These are phyloP conservation scores for Philaethria dido DNA, from an alignment of 2,888 invertebrate genomes.

Conservation along the genomic window DNA sequence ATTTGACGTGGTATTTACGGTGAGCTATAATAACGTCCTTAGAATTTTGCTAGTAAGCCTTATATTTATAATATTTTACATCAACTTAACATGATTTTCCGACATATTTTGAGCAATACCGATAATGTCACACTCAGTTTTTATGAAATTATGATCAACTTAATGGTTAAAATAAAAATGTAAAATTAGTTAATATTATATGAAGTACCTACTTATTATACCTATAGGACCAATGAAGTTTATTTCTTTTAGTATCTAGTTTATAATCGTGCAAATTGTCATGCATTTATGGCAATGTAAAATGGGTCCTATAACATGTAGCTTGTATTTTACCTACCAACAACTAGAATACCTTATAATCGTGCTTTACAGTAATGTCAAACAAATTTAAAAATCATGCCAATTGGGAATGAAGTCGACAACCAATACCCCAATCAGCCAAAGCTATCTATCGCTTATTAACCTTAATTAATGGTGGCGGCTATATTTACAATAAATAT, in stretches of 20 bases:
- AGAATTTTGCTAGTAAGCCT: background rate
- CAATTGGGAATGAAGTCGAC: conserved; percentile 64
- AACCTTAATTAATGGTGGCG: conserved; percentile 51
- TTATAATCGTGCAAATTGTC: conserved; percentile 51
- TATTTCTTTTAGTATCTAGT: conserved; percentile 16
- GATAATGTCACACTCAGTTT: conserved; percentile 19
- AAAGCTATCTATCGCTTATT: conserved; percentile 61
- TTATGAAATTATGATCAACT: conserved; percentile 4
- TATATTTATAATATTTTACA: background rate
- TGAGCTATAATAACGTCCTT: background rate
- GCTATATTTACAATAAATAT: conserved; percentile 52
- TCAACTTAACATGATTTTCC: background rate
- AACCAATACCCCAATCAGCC: conserved; percentile 66
- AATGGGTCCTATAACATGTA: conserved; percentile 49
- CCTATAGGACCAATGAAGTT: background rate
- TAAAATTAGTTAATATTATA: background rate
- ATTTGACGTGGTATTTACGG: background rate
- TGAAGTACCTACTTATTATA: background rate
- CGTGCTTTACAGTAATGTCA: conserved; percentile 54
- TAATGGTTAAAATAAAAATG: conserved; percentile 9
- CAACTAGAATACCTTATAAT: conserved; percentile 49
- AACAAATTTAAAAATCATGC: conserved; percentile 57
- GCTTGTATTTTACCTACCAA: conserved; percentile 48
- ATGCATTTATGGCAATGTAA: conserved; percentile 48
- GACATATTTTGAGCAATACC: conserved; percentile 7